A percentile compares a stretch with the other conserved stretches of the same genome.
phyloP scores from a whole-genome alignment of 2,113 vertebrate species.

The Chitala chitala region DNA sequence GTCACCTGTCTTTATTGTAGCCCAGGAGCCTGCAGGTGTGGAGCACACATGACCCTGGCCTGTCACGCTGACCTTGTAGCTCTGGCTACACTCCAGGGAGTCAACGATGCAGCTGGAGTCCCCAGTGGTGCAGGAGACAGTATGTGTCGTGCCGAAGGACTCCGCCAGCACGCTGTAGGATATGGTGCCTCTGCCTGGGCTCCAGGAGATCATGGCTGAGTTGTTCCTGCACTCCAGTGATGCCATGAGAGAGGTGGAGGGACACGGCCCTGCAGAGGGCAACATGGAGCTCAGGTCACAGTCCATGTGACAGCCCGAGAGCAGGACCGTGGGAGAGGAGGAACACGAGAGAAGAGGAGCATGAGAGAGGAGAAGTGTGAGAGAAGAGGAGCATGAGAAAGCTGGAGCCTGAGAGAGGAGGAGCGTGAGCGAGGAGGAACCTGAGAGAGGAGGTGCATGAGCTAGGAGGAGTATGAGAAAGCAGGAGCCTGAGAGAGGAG shows the following conservation, averaged over 20 bases:
- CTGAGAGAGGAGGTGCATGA: not conserved
- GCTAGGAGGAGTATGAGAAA: no score
- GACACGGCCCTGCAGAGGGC: slow-evolving; percentile 55
- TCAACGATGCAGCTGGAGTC: slow-evolving; percentile 53
- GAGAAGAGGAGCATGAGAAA: no score
- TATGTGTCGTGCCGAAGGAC: not conserved
- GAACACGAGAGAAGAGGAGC: not conserved
- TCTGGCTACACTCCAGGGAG: slow-evolving; percentile 50
- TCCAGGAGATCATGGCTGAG: slow-evolving; percentile 56
- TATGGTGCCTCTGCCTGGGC: slow-evolving; percentile 43
- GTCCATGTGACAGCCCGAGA: not conserved
- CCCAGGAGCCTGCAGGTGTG: slow-evolving; percentile 39
- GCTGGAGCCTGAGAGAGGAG: not conserved
- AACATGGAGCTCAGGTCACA: not conserved
- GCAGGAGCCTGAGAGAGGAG: not conserved
- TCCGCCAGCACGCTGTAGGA: slow-evolving; percentile 49
- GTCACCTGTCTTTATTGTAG: slow-evolving; percentile 50
- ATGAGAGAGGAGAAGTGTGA: not conserved
- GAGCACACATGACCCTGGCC: slow-evolving; percentile 53
- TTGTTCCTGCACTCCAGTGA: slow-evolving; percentile 51
- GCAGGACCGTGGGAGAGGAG: not conserved
- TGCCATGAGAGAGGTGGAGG: slow-evolving; percentile 35
- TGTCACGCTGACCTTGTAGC: slow-evolving; percentile 51
- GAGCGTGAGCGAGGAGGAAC: not conserved
- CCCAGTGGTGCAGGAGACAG: slow-evolving; percentile 43